Base-by-base conservation (phyloP, 2,797 vertebrate genomes). In the Galaxias olidus region DNA sequence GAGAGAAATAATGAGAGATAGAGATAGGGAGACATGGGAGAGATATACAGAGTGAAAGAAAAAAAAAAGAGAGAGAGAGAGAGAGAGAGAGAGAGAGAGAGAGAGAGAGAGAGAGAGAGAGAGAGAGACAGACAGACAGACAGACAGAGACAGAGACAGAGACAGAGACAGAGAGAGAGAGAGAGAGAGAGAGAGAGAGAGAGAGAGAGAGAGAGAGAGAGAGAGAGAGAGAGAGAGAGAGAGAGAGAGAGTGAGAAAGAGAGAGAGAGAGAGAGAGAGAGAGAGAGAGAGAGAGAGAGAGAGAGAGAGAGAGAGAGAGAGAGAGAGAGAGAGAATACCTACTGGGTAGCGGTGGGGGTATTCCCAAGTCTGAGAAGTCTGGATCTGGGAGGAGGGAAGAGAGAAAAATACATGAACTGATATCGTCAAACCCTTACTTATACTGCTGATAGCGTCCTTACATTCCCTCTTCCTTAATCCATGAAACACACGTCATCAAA, bases 261-360 rank as follows among this genome's bases (percentile, higher is more conserved):
- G 52, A 54, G 9, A 52, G 56, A 52, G 40, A 11, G 66, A 71
- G 56, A 49, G 47, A 67, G 54, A 50, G 54, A 52, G 12, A 59
- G 56, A 51, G 8, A 52, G 50, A 57, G 17, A 19, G 44, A 55
- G 59, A 14, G 49, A 46, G 44, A 55, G 43, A n/a, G 63, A 47
- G 45, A 52, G 19, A 63, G 40, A 58, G 48, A 45, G 53, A 41
- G 59, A 43, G 15, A 62, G 70, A 63, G 59, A 68, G 47, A 49
- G 10, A 19, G 72, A 69, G 68, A 64, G 73, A 61, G 65, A 49
- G 75, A 78, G 83, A 82, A 74, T 95, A 97, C 96, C 88, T 92
- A 99, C 97, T 94, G 93, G 97, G 95, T 81, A 99, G 95, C 82
- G 97, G 95, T 87, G 97, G 97, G 78, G 96, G 94, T 83, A 93